Evolutionary conservation across 2,888 invertebrate species (phyloP).

Genomic region (Ormyrus thymus): DNA sequence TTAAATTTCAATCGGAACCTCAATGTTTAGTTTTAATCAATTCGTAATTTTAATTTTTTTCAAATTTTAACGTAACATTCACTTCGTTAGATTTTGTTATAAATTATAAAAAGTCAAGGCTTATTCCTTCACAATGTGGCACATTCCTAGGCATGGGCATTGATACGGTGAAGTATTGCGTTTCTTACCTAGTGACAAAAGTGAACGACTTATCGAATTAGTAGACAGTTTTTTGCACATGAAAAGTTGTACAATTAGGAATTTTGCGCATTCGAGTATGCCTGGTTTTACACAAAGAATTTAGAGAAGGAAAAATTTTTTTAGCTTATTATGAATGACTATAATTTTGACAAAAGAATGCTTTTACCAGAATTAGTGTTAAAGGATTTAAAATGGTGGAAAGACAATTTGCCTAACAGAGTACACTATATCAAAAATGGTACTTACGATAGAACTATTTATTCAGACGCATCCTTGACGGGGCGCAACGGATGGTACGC

Average conservation of each 20-base stretch:
- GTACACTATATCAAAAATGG: neutral
- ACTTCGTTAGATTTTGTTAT: conserved; percentile 3
- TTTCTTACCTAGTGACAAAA: neutral
- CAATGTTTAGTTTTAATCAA: too few relatives aligned
- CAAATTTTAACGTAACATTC: too few relatives aligned
- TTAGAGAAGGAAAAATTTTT: conserved; percentile 24
- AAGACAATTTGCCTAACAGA: conserved; percentile 12
- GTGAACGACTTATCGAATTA: neutral
- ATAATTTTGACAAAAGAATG: conserved; percentile 14
- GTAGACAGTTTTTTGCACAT: conserved; percentile 1
- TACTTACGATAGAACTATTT: neutral
- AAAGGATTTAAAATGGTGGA: conserved; percentile 31
- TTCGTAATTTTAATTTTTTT: too few relatives aligned
- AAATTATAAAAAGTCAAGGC: neutral
- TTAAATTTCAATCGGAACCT: too few relatives aligned
- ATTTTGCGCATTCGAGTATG: conserved; percentile 28
- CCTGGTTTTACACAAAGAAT: conserved; percentile 34
- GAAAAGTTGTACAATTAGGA: conserved; percentile 7
- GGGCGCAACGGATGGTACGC: neutral
- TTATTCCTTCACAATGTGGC: neutral
- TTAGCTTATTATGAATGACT: conserved; percentile 8
- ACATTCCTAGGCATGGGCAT: conserved; percentile 17
- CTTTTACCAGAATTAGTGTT: neutral
- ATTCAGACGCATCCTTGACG: neutral
- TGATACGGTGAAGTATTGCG: neutral